phyloP scores from a whole-genome alignment of 1,140 invertebrate species.

The Samia ricini region DNA sequence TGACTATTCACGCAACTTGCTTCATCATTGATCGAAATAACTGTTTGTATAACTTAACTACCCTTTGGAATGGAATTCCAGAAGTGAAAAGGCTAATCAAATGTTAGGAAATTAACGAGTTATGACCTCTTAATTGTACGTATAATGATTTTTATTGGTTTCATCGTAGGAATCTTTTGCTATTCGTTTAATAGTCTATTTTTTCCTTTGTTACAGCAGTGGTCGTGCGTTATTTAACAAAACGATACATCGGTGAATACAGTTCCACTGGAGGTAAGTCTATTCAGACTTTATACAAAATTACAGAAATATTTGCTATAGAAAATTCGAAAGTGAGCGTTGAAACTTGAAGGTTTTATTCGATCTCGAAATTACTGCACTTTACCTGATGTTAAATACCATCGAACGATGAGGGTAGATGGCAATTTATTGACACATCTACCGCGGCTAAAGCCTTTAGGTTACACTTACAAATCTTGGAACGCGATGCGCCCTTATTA shows the following conservation, averaged over 20 bases:
- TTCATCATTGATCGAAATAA: constrained; percentile 62
- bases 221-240: constrained; percentile 88
- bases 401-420: too few relatives aligned
- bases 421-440: too few relatives aligned
- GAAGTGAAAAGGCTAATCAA: constrained; percentile 66
- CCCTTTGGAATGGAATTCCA: constrained; percentile 50
- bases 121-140: constrained; percentile 49
- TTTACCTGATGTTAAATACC: too few relatives aligned
- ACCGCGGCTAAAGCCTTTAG: too few relatives aligned
- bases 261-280: constrained; percentile 86
- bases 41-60: constrained; percentile 47
- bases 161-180: not conserved
- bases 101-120: constrained; percentile 55
- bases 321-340: too few relatives aligned
- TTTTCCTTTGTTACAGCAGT: constrained; percentile 83
- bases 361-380: too few relatives aligned
- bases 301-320: too few relatives aligned
- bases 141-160: not conserved
- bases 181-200: not conserved
- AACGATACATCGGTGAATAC: constrained; percentile 90
- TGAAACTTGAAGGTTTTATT: too few relatives aligned
- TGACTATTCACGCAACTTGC: constrained; percentile 48
- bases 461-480: too few relatives aligned
- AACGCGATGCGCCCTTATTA: too few relatives aligned
- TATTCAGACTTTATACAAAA: too few relatives aligned